Evolutionary conservation across 2,888 invertebrate species (phyloP), one percentile per base, ranked within the genome.

Genomic region (Ephialtes manifestator): DNA sequence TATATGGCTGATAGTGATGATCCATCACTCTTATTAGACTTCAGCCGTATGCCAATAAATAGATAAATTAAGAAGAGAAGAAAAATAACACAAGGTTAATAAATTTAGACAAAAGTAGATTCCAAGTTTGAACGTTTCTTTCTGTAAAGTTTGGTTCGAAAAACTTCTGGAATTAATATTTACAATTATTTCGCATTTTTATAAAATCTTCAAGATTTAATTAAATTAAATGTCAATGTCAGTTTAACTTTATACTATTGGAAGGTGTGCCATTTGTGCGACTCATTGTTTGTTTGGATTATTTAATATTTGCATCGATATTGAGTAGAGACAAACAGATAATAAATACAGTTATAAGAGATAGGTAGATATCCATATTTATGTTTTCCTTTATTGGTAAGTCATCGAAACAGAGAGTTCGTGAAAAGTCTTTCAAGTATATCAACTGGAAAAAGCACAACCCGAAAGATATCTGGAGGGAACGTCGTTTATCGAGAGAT

Each of bases 401-500:
- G 63, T 60, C 58, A 74, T 83, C 78, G 68, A 72, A 53, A 63
- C 46, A 13, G 46, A 77, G 58, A 8, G 60, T 68, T 60, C 67
- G 67, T 35, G 78, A 18, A 63, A n/a, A 71, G 65, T 65, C 24
- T 46, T 80, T 80, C 65, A 67, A 58, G 84, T 60, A 60, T 60
- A 74, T 53, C 60, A 74, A 77, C 71, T 68, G 65, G 20, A 68
- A 82, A 76, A 65, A 71, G 79, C 53, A 71, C 53, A 53, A 51
- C 39, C 55, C 28, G 24, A 39, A 67, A 39, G 46, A 84, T 81
- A 77, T 81, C 81, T 43, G 46, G 60, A 63, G 31, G 51, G 67
- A 63, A 60, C 46, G 63, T 51, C 51, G 77, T 84, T 84, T 84
- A 84, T 84, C 81, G 77, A 78, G 43, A 74, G 77, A 60, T 81